A percentile compares a stretch with the other conserved stretches of the same genome.
Evolutionary conservation across 2,113 vertebrate species (phyloP).

Genomic region (Phasianus colchicus): DNA sequence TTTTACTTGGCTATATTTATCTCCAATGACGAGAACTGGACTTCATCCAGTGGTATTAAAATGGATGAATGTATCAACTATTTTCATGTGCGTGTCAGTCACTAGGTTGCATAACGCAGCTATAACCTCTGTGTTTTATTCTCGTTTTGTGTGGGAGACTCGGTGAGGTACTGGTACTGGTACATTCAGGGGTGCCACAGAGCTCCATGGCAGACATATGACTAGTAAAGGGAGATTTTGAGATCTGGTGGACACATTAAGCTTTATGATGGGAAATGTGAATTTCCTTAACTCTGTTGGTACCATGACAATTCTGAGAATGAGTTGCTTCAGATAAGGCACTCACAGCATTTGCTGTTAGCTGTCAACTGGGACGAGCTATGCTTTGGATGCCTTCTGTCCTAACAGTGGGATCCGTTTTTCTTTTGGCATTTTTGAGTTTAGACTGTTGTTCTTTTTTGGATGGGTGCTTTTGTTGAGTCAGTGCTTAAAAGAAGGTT

Average conservation of each 20-base stretch:
- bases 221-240: rapidly evolving
- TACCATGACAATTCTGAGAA: background rate
- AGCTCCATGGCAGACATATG: background rate
- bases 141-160: slow-evolving; percentile 17
- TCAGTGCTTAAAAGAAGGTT: background rate
- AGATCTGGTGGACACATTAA: background rate
- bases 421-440: background rate
- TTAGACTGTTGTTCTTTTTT: background rate
- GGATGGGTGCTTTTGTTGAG: background rate
- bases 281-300: background rate
- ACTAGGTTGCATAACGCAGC: background rate
- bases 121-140: slow-evolving; percentile 17
- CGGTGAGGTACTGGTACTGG: background rate
- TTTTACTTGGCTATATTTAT: background rate
- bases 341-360: background rate
- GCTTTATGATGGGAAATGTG: background rate
- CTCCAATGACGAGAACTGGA: background rate
- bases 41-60: background rate
- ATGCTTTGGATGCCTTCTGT: rapidly evolving
- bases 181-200: background rate
- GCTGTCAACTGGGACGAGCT: background rate
- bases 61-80: background rate
- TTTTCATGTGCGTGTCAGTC: slow-evolving; percentile 7
- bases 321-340: background rate
- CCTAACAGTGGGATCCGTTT: background rate